Evolutionary conservation across 2,113 vertebrate genomes (phyloP), one percentile per base, ranked within the genome.

Genomic region (Struthio camelus): DNA sequence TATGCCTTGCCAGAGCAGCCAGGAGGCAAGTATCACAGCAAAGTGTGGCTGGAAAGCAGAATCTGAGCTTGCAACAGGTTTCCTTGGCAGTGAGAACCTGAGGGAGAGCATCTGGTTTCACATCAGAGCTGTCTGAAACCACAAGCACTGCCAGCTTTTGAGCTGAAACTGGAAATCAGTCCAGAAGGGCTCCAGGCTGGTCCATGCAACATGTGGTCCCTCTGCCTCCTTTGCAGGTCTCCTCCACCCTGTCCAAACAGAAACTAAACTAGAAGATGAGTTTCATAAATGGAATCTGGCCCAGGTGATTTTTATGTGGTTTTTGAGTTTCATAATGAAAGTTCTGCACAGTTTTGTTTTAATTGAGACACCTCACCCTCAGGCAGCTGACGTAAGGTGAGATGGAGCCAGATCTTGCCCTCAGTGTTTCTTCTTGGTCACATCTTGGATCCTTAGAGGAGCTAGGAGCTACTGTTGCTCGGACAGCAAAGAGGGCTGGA

Each of bases 181-280:
- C 59, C 88, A n/a, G 69, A 61, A 82, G 40, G 4, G 76, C 54
- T 95, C 46, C 46, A 32, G 64, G 50, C 59, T 85, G 85, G 18
- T 40, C 15, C 36, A 5, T 54, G 40, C 69, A 23, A 23, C 0
- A 0, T 0, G 0, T 10, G 14, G 36, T 34, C 8, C 53, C 38
- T 18, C 15, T 7, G 1, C 27, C 38, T 24, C 48, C 36, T 23
- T 77, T 67, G 30, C 44, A 16, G 22, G 9, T 75, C 40, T 25
- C 23, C 27, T 13, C 38, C 1, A 0, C 65, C 18, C 2, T 7
- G 11, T 73, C 36, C 1, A 8, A 40, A 38, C 0, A 2, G 30
- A 62, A 53, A 15, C 56, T 46, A 62, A 53, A 15, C 56, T 46
- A 53, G 62, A 28, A 69, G 56, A 23, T 5, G 64, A 69, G 30